phyloP scores from a whole-genome alignment of 2,797 vertebrate genomes.

The Eutrigla gurnardus region DNA sequence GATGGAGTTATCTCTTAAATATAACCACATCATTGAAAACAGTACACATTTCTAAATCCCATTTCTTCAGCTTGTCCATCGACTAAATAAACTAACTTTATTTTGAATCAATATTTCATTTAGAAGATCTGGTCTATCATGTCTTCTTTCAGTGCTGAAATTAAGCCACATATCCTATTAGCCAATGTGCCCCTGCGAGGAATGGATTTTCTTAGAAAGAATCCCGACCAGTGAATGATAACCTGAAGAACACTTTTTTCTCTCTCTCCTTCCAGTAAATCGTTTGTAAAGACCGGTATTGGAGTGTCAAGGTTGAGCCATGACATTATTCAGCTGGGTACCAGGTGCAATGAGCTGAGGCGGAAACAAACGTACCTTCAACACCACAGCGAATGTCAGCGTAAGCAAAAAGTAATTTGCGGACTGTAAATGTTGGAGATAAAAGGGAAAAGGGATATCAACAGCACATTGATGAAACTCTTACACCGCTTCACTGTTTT shows the following conservation, averaged over 20 bases:
- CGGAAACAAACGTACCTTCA: slow-evolving; percentile 15
- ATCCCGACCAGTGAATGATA: slow-evolving; percentile 1
- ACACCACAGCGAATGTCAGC: background rate
- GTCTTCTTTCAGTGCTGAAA: background rate
- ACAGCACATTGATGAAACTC: slow-evolving; percentile 30
- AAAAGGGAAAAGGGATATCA: slow-evolving; percentile 25
- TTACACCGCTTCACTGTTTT: slow-evolving; percentile 19
- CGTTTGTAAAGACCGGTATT: background rate
- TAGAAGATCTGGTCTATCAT: background rate
- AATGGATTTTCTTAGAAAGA: slow-evolving; percentile 7
- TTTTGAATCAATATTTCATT: background rate
- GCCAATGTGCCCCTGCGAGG: background rate
- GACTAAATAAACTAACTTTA: background rate
- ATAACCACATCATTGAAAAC: background rate
- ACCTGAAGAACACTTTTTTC: background rate
- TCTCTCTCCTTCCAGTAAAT: slow-evolving; percentile 1
- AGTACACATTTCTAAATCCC: background rate
- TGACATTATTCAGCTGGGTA: slow-evolving; percentile 9
- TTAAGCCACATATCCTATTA: background rate
- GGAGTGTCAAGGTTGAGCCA: slow-evolving; percentile 16
- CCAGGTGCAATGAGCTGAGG: background rate
- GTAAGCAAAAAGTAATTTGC: slow-evolving; percentile 19
- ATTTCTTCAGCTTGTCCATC: background rate
- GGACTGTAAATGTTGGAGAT: slow-evolving; percentile 27
- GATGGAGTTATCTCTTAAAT: background rate